Base-by-base conservation (phyloP, 35 echinoderm and acorn worm genomes). In the Apostichopus japonicus region DNA sequence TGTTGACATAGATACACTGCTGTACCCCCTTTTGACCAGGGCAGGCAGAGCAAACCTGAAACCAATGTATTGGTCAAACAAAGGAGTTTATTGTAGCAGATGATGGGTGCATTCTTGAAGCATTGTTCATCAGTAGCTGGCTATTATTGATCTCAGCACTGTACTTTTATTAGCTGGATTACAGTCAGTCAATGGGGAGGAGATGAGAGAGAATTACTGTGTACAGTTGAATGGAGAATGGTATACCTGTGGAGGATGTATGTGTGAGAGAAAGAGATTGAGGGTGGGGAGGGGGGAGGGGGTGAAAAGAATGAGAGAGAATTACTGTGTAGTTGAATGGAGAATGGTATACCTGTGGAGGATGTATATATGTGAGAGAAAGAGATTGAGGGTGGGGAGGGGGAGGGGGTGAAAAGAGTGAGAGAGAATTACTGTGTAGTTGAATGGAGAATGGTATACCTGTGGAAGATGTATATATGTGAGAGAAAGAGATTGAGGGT, bases 91-190 rank as follows among this genome's bases (percentile, higher is more conserved):
- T 83, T 83, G 79, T 83, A 17, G 16, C 54, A 6, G 54, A 54
- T 44, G 79, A 54, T 54, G 51, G 5, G 10, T 55, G 54, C 79
- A 83, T 83, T 83, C 79, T 83, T 83, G 0, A 10, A 0, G 79
- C 44, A 83, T 83, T 83, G 79, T 83, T 83, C 79, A 83, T 21
- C 79, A 14, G 33, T 44, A 55, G 44, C 54, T 2, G 33, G 6
- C 79, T 81, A 8, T 83, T 83, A 83, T 83, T 83, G 79, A 83
- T 83, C 79, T 83, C 54, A 54, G 79, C 51, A 19, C 2, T 5
- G 19, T 11, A 19, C 63, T 17, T 17, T 19, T 19, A 67, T 67
- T 67, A 19, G 11, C 19, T 67, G 19, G 63, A 67, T 44, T 44
- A 44, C 33, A 44, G 33, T 44, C 3, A 44, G 33, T 44, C 33